Base-by-base conservation (phyloP, 2,888 invertebrate genomes). In the Hoplodrina ambigua region DNA sequence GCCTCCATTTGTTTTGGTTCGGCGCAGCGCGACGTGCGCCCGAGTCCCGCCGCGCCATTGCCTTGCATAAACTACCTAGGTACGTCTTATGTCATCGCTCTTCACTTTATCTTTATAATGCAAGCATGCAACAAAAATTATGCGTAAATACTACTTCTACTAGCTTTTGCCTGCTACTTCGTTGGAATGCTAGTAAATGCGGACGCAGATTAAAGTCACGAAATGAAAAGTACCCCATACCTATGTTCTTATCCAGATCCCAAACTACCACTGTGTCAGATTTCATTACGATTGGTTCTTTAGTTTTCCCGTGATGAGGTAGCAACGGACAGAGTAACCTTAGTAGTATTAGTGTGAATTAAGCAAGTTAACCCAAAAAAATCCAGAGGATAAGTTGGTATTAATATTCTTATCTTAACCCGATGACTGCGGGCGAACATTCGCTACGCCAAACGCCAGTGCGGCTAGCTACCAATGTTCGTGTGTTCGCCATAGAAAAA, bases 1-100 rank as follows among this genome's bases (percentile, higher is more conserved):
- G 90, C 88, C 89, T 91, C 88, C 93, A 92, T 94, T 94, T 95
- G 94, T 94, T 94, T 94, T 94, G 93, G 92, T 93, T 91, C 89
- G 89, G 85, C 87, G 84, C 86, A 84, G 88, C 84, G 85, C 60
- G 76, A 75, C 81, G 77, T 72, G 83, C 78, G 83, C 87, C 82
- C 72, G 78, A 65, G 60, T 73, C 86, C 83, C 79, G 79, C 60
- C 78, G 60, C 75, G 71, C 75, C 80, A 68, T 76, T 73, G 76
- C 80, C 80, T 84, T 79, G 72, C 83, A 82, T 81, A 69, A 80
- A 72, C 74, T 62, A 46, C 46, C 13, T 46, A 46, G 17, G 5
- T 46, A 65, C 55, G 57, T 86, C 80, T 88, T 89, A 87, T 88
- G 86, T 89, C 84, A 87, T 74, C 78, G 72, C 66, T 82, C 68